Percentiles rank a stretch among this genome's conserved stretches.
Conservation (phyloP, 2,888 invertebrate genomes). For the Macrosiphum euphorbiae region DNA sequence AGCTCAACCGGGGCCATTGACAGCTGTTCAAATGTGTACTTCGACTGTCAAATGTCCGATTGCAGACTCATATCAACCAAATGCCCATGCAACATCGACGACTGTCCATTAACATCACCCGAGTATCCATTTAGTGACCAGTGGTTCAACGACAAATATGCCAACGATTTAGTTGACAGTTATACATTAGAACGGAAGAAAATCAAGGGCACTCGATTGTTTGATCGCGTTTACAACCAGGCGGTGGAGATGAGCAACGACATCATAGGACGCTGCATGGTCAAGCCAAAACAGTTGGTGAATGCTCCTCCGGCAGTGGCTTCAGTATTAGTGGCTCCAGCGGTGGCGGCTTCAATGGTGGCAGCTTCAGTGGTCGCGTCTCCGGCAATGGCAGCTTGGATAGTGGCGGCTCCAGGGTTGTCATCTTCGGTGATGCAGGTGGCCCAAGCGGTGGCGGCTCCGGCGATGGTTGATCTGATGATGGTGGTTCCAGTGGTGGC, state of each 20-base stretch:
- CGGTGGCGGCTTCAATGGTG: background rate
- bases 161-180: background rate
- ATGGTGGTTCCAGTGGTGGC: background rate
- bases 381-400: background rate
- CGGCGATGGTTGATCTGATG: background rate
- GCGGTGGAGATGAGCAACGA: background rate
- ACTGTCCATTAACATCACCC: background rate
- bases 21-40: background rate
- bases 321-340: background rate
- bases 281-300: background rate
- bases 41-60: background rate
- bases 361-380: background rate
- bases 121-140: background rate
- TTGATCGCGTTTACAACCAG: background rate
- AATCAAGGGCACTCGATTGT: background rate
- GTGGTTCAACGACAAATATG: background rate
- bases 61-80: background rate
- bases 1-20: background rate
- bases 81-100: background rate
- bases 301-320: background rate
- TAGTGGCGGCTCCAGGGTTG: background rate
- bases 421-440: background rate
- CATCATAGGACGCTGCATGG: background rate
- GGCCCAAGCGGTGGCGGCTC: background rate
- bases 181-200: background rate